Conservation (phyloP, 2,888 invertebrate genomes). For the Mythimna ferrago region DNA sequence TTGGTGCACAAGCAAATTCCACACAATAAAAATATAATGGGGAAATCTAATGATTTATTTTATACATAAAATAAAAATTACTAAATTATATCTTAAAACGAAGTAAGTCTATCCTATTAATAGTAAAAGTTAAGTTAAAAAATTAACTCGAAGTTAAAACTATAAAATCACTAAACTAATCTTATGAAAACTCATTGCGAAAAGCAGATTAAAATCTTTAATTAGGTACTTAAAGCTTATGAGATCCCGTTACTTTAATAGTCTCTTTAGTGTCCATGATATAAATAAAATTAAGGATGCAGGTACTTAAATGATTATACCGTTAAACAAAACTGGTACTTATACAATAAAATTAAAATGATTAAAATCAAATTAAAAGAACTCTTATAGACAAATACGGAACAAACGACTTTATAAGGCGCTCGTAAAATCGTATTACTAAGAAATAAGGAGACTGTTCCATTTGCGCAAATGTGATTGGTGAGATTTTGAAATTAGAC, state of each 20-base stretch:
- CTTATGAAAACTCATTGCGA: slow-evolving; percentile 4
- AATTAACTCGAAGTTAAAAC: neutral
- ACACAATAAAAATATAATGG: too few species aligned
- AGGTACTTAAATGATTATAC: slow-evolving; percentile 13
- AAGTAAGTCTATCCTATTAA: too few species aligned
- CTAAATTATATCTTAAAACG: too few species aligned
- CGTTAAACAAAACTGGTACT: slow-evolving; percentile 23
- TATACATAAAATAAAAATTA: too few species aligned
- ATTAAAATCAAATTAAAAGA: slow-evolving; percentile 53
- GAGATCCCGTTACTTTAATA: slow-evolving; percentile 16
- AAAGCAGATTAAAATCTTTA: slow-evolving; percentile 5
- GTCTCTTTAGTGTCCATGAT: slow-evolving; percentile 3
- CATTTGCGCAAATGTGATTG: slow-evolving; percentile 13
- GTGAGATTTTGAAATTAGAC: neutral
- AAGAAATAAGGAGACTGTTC: slow-evolving; percentile 20
- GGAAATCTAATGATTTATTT: too few species aligned
- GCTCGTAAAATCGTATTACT: slow-evolving; percentile 44
- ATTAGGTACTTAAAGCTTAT: neutral
- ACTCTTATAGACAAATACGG: slow-evolving; percentile 31
- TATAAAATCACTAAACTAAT: neutral
- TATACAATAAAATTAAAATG: slow-evolving; percentile 36
- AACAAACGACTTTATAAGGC: slow-evolving; percentile 44
- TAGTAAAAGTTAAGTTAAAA: neutral
- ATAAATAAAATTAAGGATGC: slow-evolving; percentile 38
- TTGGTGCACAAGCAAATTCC: too few species aligned